Conservation (phyloP, 1,140 invertebrate species). For the Acyrthosiphon pisum region DNA sequence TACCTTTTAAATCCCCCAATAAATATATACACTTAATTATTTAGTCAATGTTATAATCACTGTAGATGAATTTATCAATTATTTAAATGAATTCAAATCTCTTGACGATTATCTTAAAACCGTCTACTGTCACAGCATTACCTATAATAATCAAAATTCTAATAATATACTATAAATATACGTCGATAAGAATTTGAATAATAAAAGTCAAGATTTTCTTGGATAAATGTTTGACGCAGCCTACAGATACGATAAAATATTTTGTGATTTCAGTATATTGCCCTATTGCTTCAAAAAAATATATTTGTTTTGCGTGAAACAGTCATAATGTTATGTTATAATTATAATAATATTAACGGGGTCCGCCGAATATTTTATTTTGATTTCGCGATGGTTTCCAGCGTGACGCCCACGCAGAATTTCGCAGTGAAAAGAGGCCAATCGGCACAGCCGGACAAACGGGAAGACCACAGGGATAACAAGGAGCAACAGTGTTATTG, state of each 20-base stretch:
- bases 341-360: not conserved
- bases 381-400: constrained; percentile 54
- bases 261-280: not conserved
- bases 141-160: not conserved
- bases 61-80: not conserved
- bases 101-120: not conserved
- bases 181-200: not conserved
- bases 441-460: constrained; percentile 62
- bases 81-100: not conserved
- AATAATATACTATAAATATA: not conserved
- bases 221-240: not conserved
- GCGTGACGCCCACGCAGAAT: constrained; percentile 61
- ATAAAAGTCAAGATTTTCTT: not conserved
- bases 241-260: not conserved
- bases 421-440: constrained; percentile 59
- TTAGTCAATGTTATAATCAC: not conserved
- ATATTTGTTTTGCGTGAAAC: not conserved
- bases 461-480: constrained; percentile 54
- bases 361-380: not conserved
- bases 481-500: constrained; percentile 65
- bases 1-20: not conserved
- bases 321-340: not conserved
- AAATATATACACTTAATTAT: not conserved
- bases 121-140: not conserved
- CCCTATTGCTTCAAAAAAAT: too few species aligned